Conservation (phyloP, 2,888 invertebrate genomes). For the Ashinkailepas kermadecensis region DNA sequence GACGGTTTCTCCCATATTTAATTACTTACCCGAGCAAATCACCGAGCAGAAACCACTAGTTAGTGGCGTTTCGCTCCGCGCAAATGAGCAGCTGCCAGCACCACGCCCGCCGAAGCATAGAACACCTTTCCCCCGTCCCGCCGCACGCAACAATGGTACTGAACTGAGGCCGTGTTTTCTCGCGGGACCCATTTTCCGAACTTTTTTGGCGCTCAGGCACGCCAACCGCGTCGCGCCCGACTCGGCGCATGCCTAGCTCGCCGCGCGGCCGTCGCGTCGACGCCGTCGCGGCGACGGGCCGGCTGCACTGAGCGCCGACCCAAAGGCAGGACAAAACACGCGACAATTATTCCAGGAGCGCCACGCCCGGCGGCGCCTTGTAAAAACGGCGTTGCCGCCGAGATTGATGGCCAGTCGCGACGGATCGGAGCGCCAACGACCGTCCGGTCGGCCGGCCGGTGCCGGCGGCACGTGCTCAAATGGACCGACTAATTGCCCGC, state of each 20-base stretch:
- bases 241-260: not conserved
- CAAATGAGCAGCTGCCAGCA: too few species aligned
- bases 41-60: not conserved
- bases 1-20: too few species aligned
- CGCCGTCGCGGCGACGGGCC: not conserved
- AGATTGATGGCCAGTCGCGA: not conserved
- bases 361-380: not conserved
- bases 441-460: not conserved
- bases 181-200: not conserved
- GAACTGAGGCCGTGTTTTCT: not conserved
- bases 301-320: not conserved
- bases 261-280: not conserved
- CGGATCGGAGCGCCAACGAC: not conserved
- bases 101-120: not conserved
- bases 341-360: slow-evolving; percentile 15
- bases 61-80: too few species aligned
- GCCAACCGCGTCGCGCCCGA: not conserved
- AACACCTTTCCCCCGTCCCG: not conserved
- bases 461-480: not conserved
- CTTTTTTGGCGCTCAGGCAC: slow-evolving; percentile 1
- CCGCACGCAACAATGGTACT: not conserved
- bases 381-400: not conserved
- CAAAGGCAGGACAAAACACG: slow-evolving; percentile 9
- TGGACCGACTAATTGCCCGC: not conserved
- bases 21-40: not conserved